These are phyloP conservation scores for Psettodes erumei DNA, from an alignment of 2,113 vertebrate genomes.

Conservation along the genomic window DNA sequence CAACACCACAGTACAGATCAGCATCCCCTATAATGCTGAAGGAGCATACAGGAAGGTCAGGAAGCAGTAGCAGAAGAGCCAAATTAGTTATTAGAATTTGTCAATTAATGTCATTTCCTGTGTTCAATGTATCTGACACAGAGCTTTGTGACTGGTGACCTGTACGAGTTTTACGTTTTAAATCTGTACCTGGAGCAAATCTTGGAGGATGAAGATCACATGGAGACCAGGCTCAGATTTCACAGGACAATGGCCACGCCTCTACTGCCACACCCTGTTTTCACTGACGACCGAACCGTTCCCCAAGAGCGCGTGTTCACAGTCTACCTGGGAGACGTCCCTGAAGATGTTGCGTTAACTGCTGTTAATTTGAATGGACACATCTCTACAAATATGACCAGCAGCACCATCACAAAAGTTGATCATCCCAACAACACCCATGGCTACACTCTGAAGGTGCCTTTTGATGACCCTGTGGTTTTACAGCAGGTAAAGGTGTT, in stretches of 20 bases:
- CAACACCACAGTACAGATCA: slow-evolving; percentile 24
- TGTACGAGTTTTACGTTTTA: slow-evolving; percentile 62
- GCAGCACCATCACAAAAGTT: background rate
- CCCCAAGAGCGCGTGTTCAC: slow-evolving; percentile 54
- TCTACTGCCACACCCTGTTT: slow-evolving; percentile 18
- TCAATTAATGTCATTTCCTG: too few species aligned
- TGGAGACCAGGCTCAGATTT: slow-evolving; percentile 40
- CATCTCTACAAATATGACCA: slow-evolving; percentile 3
- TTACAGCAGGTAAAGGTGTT: slow-evolving; percentile 40
- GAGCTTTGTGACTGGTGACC: slow-evolving; percentile 55
- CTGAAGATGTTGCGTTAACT: slow-evolving; percentile 61
- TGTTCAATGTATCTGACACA: slow-evolving; percentile 30
- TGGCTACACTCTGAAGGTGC: slow-evolving; percentile 67
- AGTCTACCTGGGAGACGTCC: slow-evolving; percentile 63
- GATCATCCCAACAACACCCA: slow-evolving; percentile 45
- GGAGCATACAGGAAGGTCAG: slow-evolving; percentile 74
- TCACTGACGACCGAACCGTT: slow-evolving; percentile 47
- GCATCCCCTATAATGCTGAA: slow-evolving; percentile 66
- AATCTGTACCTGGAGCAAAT: slow-evolving; percentile 69
- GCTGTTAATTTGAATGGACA: slow-evolving; percentile 63
- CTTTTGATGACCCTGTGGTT: slow-evolving; percentile 60
- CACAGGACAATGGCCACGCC: slow-evolving; percentile 57
- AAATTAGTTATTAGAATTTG: too few species aligned
- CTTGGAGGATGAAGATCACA: slow-evolving; percentile 15
- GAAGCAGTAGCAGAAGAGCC: too few species aligned